phyloP scores from a whole-genome alignment of 2,797 vertebrate species.

The Psittacula derbiana region DNA sequence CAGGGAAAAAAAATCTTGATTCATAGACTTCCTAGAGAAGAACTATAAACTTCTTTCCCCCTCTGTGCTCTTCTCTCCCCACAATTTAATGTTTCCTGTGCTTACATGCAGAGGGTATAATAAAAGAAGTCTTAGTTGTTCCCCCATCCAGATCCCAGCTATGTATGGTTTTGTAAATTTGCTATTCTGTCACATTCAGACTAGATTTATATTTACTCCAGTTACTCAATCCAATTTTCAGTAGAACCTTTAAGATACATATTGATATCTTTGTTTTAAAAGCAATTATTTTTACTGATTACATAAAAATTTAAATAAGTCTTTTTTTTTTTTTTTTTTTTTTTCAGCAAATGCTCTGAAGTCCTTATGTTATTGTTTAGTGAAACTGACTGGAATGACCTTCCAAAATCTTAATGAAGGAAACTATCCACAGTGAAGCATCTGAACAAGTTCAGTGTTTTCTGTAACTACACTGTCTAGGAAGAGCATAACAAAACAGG shows the following conservation, averaged over 20 bases:
- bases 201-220: background rate
- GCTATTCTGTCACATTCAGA: background rate
- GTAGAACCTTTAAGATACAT: background rate
- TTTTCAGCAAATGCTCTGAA: background rate
- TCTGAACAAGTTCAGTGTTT: background rate
- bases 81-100: background rate
- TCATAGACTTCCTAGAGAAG: background rate
- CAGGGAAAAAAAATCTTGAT: background rate
- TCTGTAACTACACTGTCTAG: background rate
- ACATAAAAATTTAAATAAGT: background rate
- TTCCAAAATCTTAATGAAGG: background rate
- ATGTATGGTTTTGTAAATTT: background rate
- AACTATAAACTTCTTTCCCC: background rate
- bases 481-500: background rate
- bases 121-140: background rate
- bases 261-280: background rate
- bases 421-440: background rate
- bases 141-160: background rate
- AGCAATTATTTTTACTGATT: background rate
- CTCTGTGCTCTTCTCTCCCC: background rate
- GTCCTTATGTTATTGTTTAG: background rate
- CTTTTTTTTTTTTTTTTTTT: background rate
- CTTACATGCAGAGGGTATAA: background rate
- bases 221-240: background rate
- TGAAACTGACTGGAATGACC: background rate